A percentile compares a stretch with the other conserved stretches of the same genome.
Conservation (phyloP, 2,797 vertebrate genomes). For the Hydrolagus colliei region DNA sequence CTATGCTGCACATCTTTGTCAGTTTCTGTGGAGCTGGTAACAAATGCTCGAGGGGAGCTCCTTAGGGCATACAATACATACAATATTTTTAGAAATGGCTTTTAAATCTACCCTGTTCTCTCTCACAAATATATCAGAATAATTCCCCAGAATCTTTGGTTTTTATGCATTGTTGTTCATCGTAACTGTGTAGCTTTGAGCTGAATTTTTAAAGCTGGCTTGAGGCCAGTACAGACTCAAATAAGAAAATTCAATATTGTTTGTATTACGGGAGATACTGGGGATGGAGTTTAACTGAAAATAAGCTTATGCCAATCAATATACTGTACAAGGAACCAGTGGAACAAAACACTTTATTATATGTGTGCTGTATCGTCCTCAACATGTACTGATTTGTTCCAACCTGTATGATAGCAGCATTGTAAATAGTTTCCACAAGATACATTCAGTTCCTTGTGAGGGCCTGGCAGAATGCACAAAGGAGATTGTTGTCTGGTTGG, state of each 20-base stretch:
- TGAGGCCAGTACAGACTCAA: background rate
- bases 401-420: too few species aligned
- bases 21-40: background rate
- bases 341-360: background rate
- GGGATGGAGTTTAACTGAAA: background rate
- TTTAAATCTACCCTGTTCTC: background rate
- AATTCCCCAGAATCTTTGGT: background rate
- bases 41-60: background rate
- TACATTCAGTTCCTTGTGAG: background rate
- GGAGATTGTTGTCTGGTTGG: background rate
- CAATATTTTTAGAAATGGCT: slow-evolving; percentile 8
- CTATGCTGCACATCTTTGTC: background rate
- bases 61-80: background rate
- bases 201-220: background rate
- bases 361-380: too few species aligned
- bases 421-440: background rate
- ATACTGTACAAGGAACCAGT: background rate
- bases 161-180: background rate
- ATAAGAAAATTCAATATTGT: slow-evolving; percentile 8
- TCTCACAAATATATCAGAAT: background rate
- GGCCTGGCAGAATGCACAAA: background rate
- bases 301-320: background rate
- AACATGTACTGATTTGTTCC: background rate
- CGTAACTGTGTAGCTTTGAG: background rate
- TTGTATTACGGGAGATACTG: background rate